These are phyloP conservation scores for Paragorgia papillata DNA, from an alignment of 92 coral and sea anemone genomes.

Conservation along the genomic window DNA sequence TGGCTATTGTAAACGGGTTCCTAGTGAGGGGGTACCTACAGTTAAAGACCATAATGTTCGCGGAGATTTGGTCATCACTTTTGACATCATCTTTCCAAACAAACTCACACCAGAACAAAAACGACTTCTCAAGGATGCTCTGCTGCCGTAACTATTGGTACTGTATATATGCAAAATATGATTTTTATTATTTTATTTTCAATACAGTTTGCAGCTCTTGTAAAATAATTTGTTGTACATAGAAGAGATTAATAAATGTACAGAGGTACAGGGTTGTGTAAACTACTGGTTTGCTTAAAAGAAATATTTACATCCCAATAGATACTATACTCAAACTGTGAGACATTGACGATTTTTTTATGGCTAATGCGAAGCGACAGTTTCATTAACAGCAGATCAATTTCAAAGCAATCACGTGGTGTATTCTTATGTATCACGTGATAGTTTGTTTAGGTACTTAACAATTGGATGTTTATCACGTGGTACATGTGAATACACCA, in stretches of 20 bases:
- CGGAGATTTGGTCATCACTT: slow-evolving; percentile 86
- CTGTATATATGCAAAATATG: not conserved
- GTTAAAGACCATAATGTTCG: slow-evolving; percentile 79
- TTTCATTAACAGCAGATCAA: no score
- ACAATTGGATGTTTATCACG: no score
- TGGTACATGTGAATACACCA: no score
- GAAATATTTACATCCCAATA: no score
- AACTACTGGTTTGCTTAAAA: not conserved
- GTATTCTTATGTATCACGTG: no score
- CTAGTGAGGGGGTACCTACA: slow-evolving; percentile 93
- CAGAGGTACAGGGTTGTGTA: not conserved
- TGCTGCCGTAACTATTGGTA: slow-evolving; percentile 41
- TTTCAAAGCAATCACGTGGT: no score
- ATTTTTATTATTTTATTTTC: not conserved
- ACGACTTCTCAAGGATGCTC: slow-evolving; percentile 89
- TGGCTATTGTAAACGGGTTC: slow-evolving; percentile 83
- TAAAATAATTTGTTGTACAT: not conserved
- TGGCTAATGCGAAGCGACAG: no score
- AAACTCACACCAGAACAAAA: slow-evolving; percentile 97
- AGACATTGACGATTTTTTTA: no score
- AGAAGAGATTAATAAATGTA: no score
- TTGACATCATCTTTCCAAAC: slow-evolving; percentile 86
- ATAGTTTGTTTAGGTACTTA: no score
- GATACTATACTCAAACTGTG: no score
- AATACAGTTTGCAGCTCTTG: not conserved